Base-by-base conservation (phyloP, 1,140 invertebrate species). In the Trichoplusia ni region DNA sequence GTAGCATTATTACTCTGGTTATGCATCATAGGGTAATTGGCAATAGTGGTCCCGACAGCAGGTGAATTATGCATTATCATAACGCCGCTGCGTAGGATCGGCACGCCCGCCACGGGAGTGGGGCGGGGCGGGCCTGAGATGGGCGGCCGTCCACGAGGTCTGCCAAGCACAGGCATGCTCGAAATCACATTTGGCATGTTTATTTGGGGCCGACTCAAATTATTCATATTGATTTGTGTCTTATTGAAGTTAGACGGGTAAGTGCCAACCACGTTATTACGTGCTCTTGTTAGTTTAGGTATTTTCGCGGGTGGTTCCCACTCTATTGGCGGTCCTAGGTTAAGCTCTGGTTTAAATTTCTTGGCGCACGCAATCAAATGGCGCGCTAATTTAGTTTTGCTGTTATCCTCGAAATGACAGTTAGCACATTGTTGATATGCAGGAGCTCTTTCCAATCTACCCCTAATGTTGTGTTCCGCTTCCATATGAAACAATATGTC, bases 221-320 rank as follows among this genome's bases (percentile, higher is more conserved):
- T 83, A 53, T 77, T 82, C 68, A 83, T 77, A 38, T 75, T 81
- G 33, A 85, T 72, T 72, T 86, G 84, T 38, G 84, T 74, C 19
- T 84, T 69, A 44, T 79, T 82, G 35, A 82, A 85, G 69, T 75
- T 82, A 0, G 78, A 53, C 72, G 82, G 88, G 53, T 90, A 91
- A 8, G 84, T 76, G 16, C 71, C 79, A 42, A 87, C 77, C 47
- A 82, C 76, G 73, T 84, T 89, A 71, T 89, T 88, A 7, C 90
- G 91, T 27, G 91, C 82, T 66, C 92, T 85, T 59, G 92, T 91
- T 71, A 93, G 91, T 90, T 89, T 89, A 78, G 97, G 95, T 90
- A 98, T 97, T 86, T 98, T 97, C 9, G 97, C 97, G 2, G 97
- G 97, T 2, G 96, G 96, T 81, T 98, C 97, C 95, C 96, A 98